Evolutionary conservation across 2,888 invertebrate species (phyloP).

Genomic region (Gisinianus flammeolus): DNA sequence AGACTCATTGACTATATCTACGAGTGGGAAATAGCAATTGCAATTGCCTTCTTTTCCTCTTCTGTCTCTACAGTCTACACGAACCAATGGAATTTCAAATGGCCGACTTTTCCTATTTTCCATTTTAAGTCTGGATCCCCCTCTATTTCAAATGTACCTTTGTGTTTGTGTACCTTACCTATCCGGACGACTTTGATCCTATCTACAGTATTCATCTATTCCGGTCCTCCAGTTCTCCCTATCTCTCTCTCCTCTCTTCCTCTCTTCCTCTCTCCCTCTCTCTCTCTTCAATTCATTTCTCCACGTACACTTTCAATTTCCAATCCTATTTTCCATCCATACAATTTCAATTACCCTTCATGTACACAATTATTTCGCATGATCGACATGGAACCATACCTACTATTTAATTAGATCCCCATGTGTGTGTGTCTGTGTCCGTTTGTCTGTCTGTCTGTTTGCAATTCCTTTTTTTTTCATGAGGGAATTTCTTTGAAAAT

Average conservation of each 20-base stretch:
- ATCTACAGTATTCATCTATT: background rate
- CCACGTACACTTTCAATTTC: background rate
- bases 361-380: background rate
- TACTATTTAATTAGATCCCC: too few species aligned
- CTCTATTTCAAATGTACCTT: background rate
- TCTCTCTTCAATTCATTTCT: background rate
- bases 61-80: too few species aligned
- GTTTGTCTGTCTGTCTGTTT: too few species aligned
- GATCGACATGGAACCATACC: too few species aligned
- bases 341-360: background rate
- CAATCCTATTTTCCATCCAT: background rate
- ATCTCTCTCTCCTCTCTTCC: background rate
- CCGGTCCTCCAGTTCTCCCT: background rate
- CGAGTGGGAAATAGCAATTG: conserved; percentile 28
- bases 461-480: too few species aligned
- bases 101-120: conserved; percentile 18
- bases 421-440: too few species aligned
- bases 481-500: too few species aligned
- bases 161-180: background rate
- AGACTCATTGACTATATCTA: conserved; percentile 7
- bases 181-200: background rate
- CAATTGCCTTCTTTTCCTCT: conserved; percentile 15
- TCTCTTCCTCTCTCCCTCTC: background rate
- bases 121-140: background rate
- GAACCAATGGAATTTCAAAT: conserved; percentile 27